A percentile compares a stretch with the other conserved stretches of the same genome.
Conservation (phyloP, 2,797 vertebrate species). For the Melanotaenia maccullochi region DNA sequence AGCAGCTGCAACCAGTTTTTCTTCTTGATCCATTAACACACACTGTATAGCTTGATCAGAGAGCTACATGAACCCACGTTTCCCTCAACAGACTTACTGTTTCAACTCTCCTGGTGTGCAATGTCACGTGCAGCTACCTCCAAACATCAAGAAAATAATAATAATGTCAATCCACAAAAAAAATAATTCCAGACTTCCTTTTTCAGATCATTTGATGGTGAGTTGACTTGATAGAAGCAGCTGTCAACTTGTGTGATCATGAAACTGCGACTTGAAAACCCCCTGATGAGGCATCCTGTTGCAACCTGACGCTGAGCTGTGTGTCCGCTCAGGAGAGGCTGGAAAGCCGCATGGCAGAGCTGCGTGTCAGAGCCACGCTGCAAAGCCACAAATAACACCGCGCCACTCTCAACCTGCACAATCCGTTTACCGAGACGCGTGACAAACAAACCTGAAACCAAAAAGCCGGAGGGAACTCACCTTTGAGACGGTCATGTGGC, state of each 20-base stretch:
- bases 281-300: not conserved
- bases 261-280: not conserved
- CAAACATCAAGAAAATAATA: not conserved
- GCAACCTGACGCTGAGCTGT: not conserved
- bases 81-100: not conserved
- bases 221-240: not conserved
- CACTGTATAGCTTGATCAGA: not conserved
- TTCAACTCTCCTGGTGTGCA: not conserved
- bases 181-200: not conserved
- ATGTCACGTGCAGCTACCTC: not conserved
- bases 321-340: slow-evolving; percentile 13
- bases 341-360: slow-evolving; percentile 48
- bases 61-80: not conserved
- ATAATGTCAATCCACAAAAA: not conserved
- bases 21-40: not conserved
- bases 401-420: not conserved
- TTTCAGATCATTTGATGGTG: not conserved
- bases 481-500: slow-evolving; percentile 78
- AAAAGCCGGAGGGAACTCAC: slow-evolving; percentile 50
- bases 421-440: not conserved
- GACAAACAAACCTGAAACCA: slow-evolving; percentile 3
- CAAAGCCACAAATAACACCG: slow-evolving; percentile 2
- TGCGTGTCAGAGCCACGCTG: slow-evolving; percentile 27
- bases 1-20: not conserved
- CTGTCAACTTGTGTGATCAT: not conserved